phyloP scores from a whole-genome alignment of 2,113 vertebrate genomes.

The Microcebus griseorufus region DNA sequence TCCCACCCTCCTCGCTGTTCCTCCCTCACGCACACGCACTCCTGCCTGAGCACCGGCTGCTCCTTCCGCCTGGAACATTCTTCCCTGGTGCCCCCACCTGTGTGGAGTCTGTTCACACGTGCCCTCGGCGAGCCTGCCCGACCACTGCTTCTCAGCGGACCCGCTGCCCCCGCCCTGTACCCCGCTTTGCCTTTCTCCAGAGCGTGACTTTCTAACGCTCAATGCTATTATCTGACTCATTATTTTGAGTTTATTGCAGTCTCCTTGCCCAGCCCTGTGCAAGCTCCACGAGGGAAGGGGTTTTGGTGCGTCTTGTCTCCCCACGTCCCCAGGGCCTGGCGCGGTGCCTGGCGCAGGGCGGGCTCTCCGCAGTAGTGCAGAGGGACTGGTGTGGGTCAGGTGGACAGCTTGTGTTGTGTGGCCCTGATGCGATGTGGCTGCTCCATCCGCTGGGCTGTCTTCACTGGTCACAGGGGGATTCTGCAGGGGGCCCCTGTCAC shows the following conservation, averaged over 20 bases:
- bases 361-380: too few species aligned
- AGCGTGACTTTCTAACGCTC: accelerated
- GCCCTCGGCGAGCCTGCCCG: not conserved
- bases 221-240: accelerated
- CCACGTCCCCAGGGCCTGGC: not conserved
- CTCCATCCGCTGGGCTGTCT: not conserved
- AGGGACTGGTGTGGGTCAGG: too few species aligned
- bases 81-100: not conserved
- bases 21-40: not conserved
- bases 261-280: accelerated
- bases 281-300: accelerated
- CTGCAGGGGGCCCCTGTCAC: not conserved
- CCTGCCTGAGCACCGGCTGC: not conserved
- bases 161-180: not conserved
- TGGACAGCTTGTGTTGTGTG: not conserved
- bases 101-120: not conserved
- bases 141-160: not conserved
- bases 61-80: not conserved
- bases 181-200: not conserved
- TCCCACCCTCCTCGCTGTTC: not conserved
- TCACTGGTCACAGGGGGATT: not conserved
- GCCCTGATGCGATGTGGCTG: not conserved
- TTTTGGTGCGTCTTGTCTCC: not conserved
- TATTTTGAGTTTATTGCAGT: not conserved
- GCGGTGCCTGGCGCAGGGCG: accelerated